A percentile compares a stretch with the other conserved stretches of the same genome.
These are phyloP conservation scores for Myotis myotis DNA, from an alignment of 2,797 vertebrate genomes.

Conservation along the genomic window DNA sequence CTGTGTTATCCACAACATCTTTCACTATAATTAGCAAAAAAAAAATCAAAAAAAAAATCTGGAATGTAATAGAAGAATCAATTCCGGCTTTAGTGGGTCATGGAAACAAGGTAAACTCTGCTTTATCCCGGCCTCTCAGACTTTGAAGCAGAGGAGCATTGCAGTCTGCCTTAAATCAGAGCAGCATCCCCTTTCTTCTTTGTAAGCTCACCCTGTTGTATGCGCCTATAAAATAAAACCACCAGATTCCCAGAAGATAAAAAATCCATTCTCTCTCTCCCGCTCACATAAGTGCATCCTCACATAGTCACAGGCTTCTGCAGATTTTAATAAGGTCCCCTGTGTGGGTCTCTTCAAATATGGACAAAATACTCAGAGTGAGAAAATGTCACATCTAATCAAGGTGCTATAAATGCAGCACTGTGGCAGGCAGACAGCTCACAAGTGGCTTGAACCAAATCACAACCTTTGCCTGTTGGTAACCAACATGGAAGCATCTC, in stretches of 20 bases:
- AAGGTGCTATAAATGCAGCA: constrained; percentile 59
- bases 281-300: constrained; percentile 64
- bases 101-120: neutral
- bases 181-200: neutral
- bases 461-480: constrained; percentile 19
- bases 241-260: constrained; percentile 66
- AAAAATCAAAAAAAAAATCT: neutral
- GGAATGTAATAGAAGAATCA: neutral
- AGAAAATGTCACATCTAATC: constrained; percentile 81
- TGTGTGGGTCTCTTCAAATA: constrained; percentile 73
- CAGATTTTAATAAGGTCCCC: constrained; percentile 72
- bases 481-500: constrained; percentile 24
- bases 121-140: neutral
- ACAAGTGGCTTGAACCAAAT: constrained; percentile 60
- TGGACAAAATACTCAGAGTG: constrained; percentile 73
- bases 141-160: neutral
- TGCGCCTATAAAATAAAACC: constrained; percentile 38
- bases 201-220: neutral
- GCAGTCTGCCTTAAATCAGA: neutral
- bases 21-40: neutral
- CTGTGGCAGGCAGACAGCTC: constrained; percentile 19
- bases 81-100: neutral
- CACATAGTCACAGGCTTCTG: constrained; percentile 64
- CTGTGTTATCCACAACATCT: neutral
- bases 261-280: constrained; percentile 47